Evolutionary conservation across 2,113 vertebrate species (phyloP).

Genomic region (Picathartes gymnocephalus): DNA sequence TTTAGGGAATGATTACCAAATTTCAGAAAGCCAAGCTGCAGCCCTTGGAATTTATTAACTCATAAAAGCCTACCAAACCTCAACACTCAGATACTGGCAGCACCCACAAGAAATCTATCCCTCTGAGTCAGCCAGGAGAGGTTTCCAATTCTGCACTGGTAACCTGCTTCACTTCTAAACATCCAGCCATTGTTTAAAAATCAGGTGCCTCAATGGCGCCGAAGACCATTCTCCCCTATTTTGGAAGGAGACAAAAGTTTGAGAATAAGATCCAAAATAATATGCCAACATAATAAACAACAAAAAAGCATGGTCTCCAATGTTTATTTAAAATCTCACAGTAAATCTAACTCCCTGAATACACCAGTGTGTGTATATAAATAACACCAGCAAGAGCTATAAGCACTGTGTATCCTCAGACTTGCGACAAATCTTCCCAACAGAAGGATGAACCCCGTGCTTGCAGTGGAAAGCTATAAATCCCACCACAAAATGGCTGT

Average conservation of each 20-base stretch:
- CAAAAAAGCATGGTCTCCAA: not conserved
- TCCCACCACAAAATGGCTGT: slow-evolving; percentile 15
- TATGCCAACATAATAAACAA: not conserved
- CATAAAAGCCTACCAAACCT: slow-evolving; percentile 8
- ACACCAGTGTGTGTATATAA: not conserved
- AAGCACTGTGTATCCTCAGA: not conserved
- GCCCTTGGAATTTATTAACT: slow-evolving; percentile 35
- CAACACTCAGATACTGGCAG: not conserved
- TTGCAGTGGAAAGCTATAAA: not conserved
- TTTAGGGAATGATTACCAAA: slow-evolving; percentile 44
- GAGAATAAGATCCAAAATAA: not conserved
- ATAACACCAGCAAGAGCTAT: not conserved
- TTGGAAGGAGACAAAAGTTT: not conserved
- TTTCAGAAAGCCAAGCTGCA: slow-evolving; percentile 28
- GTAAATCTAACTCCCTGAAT: not conserved
- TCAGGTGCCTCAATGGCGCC: not conserved
- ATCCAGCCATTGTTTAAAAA: not conserved
- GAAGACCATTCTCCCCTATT: not conserved
- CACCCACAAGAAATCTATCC: not conserved
- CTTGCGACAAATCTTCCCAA: not conserved
- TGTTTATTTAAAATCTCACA: not conserved
- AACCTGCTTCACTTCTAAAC: not conserved
- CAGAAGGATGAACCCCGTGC: not conserved
- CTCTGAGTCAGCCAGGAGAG: not conserved
- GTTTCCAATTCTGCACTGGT: not conserved